phyloP scores from a whole-genome alignment of 2,797 vertebrate genomes.

The Vireo griseus region DNA sequence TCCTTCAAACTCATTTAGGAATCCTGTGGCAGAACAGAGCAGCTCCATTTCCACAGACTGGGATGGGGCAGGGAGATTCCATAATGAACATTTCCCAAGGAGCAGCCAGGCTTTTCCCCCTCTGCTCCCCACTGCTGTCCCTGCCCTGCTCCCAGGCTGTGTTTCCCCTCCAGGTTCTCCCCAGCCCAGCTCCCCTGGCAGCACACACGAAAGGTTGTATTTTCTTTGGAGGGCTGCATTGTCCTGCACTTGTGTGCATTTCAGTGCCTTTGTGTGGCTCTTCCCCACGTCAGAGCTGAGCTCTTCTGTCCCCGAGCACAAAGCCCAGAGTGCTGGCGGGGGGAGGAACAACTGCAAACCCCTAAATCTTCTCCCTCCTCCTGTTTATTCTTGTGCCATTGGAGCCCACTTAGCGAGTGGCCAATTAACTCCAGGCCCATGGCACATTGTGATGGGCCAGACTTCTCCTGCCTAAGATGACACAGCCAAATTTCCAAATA shows the following conservation, averaged over 20 bases:
- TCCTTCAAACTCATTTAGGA: not conserved
- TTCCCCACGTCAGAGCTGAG: slow-evolving; percentile 1
- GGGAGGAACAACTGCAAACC: not conserved
- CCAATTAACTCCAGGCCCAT: not conserved
- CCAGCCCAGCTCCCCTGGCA: not conserved
- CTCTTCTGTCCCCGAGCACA: slow-evolving; percentile 25
- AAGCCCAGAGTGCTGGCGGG: not conserved
- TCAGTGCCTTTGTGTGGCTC: not conserved
- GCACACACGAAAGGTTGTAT: not conserved
- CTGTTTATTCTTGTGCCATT: not conserved
- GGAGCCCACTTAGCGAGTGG: not conserved
- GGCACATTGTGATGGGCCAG: not conserved
- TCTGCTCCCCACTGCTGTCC: not conserved
- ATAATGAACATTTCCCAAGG: not conserved
- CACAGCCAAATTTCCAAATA: not conserved
- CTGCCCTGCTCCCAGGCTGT: not conserved
- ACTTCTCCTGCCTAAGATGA: not conserved
- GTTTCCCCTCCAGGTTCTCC: not conserved
- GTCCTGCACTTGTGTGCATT: not conserved
- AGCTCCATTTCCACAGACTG: not conserved
- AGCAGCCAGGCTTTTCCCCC: not conserved
- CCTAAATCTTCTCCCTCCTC: not conserved
- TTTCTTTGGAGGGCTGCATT: not conserved
- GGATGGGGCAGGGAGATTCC: not conserved
- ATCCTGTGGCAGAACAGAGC: not conserved